Evolutionary conservation across 2,113 vertebrate genomes (phyloP).

Genomic region (Crotalus viridis): DNA sequence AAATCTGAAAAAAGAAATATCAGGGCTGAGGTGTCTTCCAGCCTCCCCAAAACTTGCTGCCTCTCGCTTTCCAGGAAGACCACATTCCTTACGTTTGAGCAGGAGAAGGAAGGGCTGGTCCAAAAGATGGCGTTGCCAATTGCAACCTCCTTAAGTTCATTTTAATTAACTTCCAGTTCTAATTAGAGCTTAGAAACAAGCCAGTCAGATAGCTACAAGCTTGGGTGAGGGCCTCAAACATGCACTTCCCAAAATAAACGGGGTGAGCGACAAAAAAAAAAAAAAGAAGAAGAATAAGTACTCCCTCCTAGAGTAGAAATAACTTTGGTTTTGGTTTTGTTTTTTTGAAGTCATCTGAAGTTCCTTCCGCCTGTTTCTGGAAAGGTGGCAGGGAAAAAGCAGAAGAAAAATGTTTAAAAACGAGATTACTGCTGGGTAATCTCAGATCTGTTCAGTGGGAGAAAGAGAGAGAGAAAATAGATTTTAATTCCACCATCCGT

Average conservation of each 20-base stretch:
- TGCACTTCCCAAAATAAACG: background rate
- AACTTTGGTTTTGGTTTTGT: too few species aligned
- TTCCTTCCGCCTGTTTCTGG: background rate
- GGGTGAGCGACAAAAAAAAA: background rate
- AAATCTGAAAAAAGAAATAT: background rate
- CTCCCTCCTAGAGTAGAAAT: background rate
- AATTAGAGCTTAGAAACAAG: background rate
- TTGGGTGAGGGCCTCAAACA: background rate
- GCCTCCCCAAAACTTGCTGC: background rate
- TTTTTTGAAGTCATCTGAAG: background rate
- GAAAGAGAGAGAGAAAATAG: too few species aligned
- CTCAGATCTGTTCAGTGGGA: background rate
- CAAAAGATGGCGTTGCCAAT: background rate
- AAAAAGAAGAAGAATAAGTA: too few species aligned
- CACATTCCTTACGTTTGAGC: background rate
- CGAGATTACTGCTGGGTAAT: background rate
- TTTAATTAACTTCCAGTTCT: slow-evolving; percentile 4
- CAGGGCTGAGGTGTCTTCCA: background rate
- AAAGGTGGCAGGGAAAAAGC: too few species aligned
- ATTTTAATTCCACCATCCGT: background rate
- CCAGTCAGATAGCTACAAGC: background rate
- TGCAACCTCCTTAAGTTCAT: background rate
- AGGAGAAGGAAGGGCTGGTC: background rate
- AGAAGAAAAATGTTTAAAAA: background rate
- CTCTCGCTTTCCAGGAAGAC: background rate